A percentile compares a stretch with the other conserved stretches of the same genome.
Evolutionary conservation across 2,113 vertebrate genomes (phyloP).

Genomic region (human): DNA sequence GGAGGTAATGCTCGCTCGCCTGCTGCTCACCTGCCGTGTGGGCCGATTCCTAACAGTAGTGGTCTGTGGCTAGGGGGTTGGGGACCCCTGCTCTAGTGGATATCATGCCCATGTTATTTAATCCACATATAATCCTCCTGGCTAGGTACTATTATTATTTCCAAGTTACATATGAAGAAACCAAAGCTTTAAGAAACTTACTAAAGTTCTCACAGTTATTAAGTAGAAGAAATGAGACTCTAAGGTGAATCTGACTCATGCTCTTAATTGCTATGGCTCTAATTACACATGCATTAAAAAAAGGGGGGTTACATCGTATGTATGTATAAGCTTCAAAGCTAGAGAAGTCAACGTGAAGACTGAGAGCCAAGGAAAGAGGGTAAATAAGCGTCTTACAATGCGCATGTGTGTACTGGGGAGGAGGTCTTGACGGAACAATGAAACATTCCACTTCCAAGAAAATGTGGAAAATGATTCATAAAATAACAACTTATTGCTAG

Average conservation of each 20-base stretch:
- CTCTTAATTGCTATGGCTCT: not conserved
- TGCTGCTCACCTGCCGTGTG: too few relatives aligned
- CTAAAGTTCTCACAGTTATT: not conserved
- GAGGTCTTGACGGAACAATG: not conserved
- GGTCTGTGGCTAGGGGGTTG: too few relatives aligned
- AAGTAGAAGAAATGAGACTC: not conserved
- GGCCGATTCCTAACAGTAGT: too few relatives aligned
- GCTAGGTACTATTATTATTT: not conserved
- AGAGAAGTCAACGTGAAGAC: not conserved
- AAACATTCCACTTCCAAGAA: constrained; percentile 39
- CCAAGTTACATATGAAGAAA: not conserved
- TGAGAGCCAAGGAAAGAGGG: not conserved
- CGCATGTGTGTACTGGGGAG: not conserved
- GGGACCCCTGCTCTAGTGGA: not conserved
- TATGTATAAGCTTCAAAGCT: not conserved
- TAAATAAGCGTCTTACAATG: not conserved
- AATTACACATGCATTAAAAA: not conserved
- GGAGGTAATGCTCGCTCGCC: too few relatives aligned
- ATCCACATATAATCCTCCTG: not conserved
- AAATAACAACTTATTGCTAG: not conserved
- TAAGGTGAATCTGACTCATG: not conserved
- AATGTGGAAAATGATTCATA: not conserved
- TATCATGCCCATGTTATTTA: accelerated
- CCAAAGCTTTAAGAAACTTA: not conserved
- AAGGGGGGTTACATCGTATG: too few relatives aligned